Evolutionary conservation across 2,888 invertebrate genomes (phyloP).

Genomic region (Ophonus ardosiacus): DNA sequence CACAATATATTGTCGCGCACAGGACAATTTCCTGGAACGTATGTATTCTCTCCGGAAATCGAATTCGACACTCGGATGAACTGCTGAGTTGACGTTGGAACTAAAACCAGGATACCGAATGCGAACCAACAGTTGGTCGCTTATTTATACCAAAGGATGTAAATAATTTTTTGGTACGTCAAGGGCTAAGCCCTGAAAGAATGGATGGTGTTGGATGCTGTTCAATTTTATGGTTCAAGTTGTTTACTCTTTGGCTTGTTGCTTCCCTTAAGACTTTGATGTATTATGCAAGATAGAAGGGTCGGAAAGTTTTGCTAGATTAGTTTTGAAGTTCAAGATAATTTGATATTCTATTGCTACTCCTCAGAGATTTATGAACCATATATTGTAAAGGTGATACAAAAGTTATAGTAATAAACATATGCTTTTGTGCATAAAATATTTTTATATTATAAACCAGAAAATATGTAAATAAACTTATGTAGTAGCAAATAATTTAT

Average conservation of each 20-base stretch:
- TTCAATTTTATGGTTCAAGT: slow-evolving; percentile 15
- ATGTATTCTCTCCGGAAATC: slow-evolving; percentile 31
- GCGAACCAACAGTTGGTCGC: slow-evolving; percentile 35
- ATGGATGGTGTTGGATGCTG: not conserved
- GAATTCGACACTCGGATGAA: slow-evolving; percentile 27
- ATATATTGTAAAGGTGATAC: no score
- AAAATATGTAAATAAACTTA: no score
- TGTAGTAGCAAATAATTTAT: no score
- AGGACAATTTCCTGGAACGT: slow-evolving; percentile 42
- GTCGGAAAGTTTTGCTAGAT: not conserved
- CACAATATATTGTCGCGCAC: slow-evolving; percentile 12
- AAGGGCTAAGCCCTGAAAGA: slow-evolving; percentile 18
- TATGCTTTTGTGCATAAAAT: no score
- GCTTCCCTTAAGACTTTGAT: not conserved
- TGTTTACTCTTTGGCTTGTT: slow-evolving; percentile 23
- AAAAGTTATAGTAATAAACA: no score
- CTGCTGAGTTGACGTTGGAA: not conserved
- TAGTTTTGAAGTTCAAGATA: not conserved
- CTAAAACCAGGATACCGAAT: not conserved
- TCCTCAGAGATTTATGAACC: not conserved
- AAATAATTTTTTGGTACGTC: slow-evolving; percentile 34
- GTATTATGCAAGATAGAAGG: not conserved
- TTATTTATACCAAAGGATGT: slow-evolving; percentile 34
- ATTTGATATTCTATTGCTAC: not conserved
- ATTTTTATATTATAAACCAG: no score